Evolutionary conservation across 2,888 invertebrate genomes (phyloP).

Genomic region (Scotopteryx bipunctaria): DNA sequence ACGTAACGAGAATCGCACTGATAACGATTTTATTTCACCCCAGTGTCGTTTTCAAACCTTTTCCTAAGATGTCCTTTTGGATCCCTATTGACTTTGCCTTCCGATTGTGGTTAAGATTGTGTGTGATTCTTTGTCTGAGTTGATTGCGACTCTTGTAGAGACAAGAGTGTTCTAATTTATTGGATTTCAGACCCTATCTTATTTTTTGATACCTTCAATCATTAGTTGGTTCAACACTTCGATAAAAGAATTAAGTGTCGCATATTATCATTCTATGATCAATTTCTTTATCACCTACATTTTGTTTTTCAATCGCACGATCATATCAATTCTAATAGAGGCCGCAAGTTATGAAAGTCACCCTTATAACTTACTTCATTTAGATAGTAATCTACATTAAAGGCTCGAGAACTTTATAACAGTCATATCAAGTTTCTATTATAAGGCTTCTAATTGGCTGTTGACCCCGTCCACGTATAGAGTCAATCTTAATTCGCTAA

Average conservation of each 20-base stretch:
- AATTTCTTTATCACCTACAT: too few species aligned
- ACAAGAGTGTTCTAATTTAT: background rate
- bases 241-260: too few species aligned
- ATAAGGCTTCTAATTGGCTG: constrained; percentile 58
- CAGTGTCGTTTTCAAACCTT: constrained; percentile 33
- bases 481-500: constrained; percentile 63
- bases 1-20: constrained; percentile 35
- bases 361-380: constrained; percentile 1
- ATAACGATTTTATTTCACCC: constrained; percentile 39
- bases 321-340: too few species aligned
- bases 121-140: background rate
- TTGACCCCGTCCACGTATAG: constrained; percentile 56
- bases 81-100: constrained; percentile 15
- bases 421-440: constrained; percentile 31
- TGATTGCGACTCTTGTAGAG: too few species aligned
- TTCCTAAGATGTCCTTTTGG: constrained; percentile 23
- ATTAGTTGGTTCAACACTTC: too few species aligned
- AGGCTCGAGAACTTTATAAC: constrained; percentile 16
- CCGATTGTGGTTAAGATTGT: constrained; percentile 17
- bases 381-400: constrained; percentile 12
- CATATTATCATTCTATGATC: too few species aligned
- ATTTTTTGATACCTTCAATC: too few species aligned
- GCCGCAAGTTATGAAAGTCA: constrained; percentile 3
- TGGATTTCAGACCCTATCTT: too few species aligned
- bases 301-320: too few species aligned